Evolutionary conservation across 2,888 invertebrate species (phyloP), one percentile per base, ranked within the genome.

Genomic region (Euspilapteryx auroguttella): DNA sequence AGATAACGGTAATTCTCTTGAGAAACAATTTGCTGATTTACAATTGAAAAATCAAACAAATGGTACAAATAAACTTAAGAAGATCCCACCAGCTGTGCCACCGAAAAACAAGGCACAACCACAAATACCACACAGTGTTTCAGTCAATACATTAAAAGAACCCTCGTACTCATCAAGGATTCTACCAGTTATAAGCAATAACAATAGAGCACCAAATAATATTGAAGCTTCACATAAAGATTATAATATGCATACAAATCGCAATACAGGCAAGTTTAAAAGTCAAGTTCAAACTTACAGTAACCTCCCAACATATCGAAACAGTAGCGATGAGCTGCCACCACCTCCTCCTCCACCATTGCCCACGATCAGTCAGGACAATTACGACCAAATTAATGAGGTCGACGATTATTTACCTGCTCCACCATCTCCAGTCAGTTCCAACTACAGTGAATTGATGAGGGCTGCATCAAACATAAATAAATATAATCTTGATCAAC

Each of bases 351-450:
- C 78, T 27, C 63, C 73, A 33, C 68, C 78, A 14, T 61, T 76
- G 2, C 65, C 54, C 40, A 27, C 64, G 10, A 59, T 68, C 5
- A 78, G 79, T 5, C 75, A 79, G 4, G 71, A 79, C 10, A 73
- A 49, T 33, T 53, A 63, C 34, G 66, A 78, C 17, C 50, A 57
- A 8, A 73, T 65, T 31, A 49, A 55, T 35, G 49, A 47, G 20
- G 64, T 63, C 28, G 88, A 89, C 37, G 87, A 88, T 43, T 75
- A 86, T 36, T 80, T 86, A 31, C 89, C 89, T 17, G 17, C 17
- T 12, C 92, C 93, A 4, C 91, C 92, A 6, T 91, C 91, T 34
- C 93, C 93, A 2, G 93, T 93, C 0, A 92, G 91, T 45, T 93
- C 92, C 2, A 92, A 91, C 41, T 94, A 93, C 46, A 92, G 92